Conservation (phyloP, 2,113 vertebrate species). For the Campylomormyrus tamandua region DNA sequence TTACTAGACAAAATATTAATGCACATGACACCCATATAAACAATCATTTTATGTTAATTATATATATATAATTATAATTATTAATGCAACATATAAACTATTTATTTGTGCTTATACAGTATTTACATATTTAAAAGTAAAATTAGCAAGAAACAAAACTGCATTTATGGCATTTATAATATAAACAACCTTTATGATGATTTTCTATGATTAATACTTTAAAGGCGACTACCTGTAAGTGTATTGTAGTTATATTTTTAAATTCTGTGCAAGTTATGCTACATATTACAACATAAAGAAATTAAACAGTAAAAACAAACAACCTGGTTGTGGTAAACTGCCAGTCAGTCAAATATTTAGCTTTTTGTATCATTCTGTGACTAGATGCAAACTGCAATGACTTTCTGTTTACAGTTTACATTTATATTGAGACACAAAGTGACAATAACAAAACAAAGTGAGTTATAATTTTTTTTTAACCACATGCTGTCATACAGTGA, state of each 20-base stretch:
- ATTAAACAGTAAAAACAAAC: neutral
- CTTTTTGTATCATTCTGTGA: neutral
- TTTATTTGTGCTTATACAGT: neutral
- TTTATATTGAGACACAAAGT: neutral
- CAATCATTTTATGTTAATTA: too few species aligned
- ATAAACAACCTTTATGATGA: neutral
- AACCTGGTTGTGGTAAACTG: neutral
- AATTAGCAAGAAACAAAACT: neutral
- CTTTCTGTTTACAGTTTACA: too few species aligned
- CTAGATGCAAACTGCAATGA: neutral
- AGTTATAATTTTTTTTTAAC: neutral
- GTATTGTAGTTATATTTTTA: neutral
- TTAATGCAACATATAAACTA: neutral
- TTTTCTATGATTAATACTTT: neutral
- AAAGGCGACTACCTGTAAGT: neutral
- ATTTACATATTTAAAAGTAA: neutral
- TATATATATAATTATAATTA: too few species aligned
- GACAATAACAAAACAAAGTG: neutral
- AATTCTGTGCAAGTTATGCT: neutral
- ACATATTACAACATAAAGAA: neutral
- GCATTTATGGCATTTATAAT: neutral
- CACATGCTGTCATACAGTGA: neutral
- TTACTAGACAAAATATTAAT: neutral
- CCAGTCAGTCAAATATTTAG: neutral
- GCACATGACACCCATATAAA: too few species aligned